Base-by-base conservation (phyloP, 2,888 invertebrate genomes). In the Athrips mouffetella region DNA sequence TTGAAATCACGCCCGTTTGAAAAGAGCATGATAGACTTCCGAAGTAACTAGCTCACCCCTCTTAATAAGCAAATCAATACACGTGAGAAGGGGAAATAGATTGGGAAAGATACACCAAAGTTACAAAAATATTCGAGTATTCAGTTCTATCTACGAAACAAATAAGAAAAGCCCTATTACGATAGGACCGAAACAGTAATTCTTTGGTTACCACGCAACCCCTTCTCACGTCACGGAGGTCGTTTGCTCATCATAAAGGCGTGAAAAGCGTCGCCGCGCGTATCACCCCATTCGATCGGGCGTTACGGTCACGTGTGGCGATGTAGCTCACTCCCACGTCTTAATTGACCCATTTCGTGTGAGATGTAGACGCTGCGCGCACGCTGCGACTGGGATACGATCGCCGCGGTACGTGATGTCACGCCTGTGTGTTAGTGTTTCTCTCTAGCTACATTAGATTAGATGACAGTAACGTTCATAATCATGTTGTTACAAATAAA, bases 341-440 rank as follows among this genome's bases (percentile, higher is more conserved):
- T 81, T 87, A 87, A 88, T 88, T 85, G 87, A 86, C 85, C 87
- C 73, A 84, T 84, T 88, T 86, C 81, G 84, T 84, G 84, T 85
- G 76, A 80, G 80, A 79, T 76, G 82, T 73, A 44, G 23, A 27
- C 48, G 48, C 40, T 29, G 25, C 79, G 74, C 75, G 73, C 65
- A 67, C 70, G 65, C 76, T 74, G 75, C 73, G 70, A 80, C 66
- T 71, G 76, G 87, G 87, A 88, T 87, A 87, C 73, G 70, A 87
- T 87, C 87, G 69, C 87, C 84, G 85, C 80, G 58, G 57, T 66
- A 83, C 84, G 85, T 83, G 85, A 80, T 63, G 60, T 57, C 65
- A 60, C 70, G 65, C 74, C 31, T 8, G 31, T 29, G 42, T 29
- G 13, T 27, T 42, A 42, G 16, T 16, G 41, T 13, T 15, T 27